phyloP scores from a whole-genome alignment of 2,113 vertebrate genomes.

The Talpa occidentalis region DNA sequence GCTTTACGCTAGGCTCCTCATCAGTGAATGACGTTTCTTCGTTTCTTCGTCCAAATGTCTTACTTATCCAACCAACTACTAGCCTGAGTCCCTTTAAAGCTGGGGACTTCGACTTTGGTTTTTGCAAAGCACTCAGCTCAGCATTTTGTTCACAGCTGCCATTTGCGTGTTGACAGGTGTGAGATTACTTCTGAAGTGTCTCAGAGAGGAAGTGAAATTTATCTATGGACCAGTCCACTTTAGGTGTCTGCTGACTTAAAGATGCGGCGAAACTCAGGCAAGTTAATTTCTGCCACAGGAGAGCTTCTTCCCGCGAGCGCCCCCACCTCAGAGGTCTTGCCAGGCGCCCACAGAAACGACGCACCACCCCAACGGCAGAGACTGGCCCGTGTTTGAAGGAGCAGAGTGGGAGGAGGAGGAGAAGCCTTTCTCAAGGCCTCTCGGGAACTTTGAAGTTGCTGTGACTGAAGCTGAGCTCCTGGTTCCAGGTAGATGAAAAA shows the following conservation, averaged over 20 bases:
- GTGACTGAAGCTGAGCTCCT: background rate
- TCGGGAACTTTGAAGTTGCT: background rate
- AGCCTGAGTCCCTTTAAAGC: background rate
- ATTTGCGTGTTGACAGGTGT: background rate
- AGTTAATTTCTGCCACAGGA: background rate
- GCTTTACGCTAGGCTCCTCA: background rate
- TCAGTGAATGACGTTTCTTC: background rate
- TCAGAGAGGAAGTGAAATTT: conserved; percentile 24
- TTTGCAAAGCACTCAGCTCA: background rate
- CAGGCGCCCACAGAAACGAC: background rate
- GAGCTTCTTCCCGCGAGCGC: background rate
- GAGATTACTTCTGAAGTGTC: background rate
- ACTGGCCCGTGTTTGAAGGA: background rate
- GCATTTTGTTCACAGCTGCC: background rate
- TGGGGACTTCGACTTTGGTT: background rate
- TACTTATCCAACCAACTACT: background rate
- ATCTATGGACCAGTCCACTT: background rate
- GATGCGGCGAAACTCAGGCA: background rate
- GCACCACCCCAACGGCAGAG: background rate
- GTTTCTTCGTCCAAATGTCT: background rate
- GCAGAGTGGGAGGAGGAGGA: no score
- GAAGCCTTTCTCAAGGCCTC: background rate
- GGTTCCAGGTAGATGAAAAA: background rate
- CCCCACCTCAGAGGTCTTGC: background rate
- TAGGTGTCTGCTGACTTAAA: background rate